A percentile compares a stretch with the other conserved stretches of the same genome.
phyloP scores from a whole-genome alignment of 2,797 vertebrate genomes.

The Anguilla megastoma region DNA sequence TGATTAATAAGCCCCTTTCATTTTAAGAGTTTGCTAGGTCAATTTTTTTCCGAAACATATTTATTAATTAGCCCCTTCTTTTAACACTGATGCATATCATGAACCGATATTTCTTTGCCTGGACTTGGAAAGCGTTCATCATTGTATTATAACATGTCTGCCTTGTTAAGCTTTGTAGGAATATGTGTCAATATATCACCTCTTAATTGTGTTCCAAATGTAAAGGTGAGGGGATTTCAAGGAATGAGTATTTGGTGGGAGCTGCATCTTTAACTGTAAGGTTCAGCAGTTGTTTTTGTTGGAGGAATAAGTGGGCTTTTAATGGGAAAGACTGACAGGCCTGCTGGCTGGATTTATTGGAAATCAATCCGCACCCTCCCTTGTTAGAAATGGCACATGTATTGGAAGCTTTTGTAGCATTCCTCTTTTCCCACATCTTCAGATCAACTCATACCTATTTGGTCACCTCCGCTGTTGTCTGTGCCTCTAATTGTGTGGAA shows the following conservation, averaged over 20 bases:
- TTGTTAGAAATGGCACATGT: conserved; percentile 32
- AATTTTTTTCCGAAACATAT: too few relatives aligned
- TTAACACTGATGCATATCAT: neutral
- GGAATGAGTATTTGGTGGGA: neutral
- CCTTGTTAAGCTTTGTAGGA: conserved; percentile 1
- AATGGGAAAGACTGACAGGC: conserved; percentile 28
- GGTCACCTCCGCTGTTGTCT: neutral
- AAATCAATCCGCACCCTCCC: conserved; percentile 31
- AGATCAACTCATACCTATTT: conserved; percentile 19
- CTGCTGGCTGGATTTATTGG: conserved; percentile 31
- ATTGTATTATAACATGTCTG: neutral
- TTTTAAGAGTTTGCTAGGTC: neutral
- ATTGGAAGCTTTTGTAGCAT: conserved; percentile 24
- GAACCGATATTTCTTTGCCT: neutral
- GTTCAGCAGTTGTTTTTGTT: conserved; percentile 24
- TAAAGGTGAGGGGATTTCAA: neutral
- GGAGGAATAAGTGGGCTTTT: conserved; percentile 26
- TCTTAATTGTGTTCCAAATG: conserved; percentile 10
- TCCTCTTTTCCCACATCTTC: conserved; percentile 3
- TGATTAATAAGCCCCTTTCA: neutral
- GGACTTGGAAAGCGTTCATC: neutral
- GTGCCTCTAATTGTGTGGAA: conserved; percentile 5
- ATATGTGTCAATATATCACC: conserved; percentile 1
- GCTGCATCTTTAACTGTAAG: conserved; percentile 14
- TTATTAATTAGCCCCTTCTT: neutral